Conservation (phyloP, 2,797 vertebrate species). For the Gorsachius magnificus region DNA sequence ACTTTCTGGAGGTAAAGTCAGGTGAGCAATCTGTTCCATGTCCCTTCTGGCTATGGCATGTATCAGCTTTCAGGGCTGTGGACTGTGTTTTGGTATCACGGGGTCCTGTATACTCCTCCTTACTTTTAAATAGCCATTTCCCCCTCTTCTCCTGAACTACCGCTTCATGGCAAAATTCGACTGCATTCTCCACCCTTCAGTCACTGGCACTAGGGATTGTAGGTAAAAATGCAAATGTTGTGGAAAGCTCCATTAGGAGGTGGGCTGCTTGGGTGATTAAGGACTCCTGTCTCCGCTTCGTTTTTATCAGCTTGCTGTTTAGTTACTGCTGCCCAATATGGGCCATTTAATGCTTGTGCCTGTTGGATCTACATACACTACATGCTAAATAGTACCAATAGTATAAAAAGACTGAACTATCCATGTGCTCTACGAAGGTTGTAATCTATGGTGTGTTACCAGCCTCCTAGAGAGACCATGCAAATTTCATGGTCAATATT, state of each 20-base stretch:
- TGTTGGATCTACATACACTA: neutral
- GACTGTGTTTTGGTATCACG: neutral
- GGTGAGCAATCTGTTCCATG: neutral
- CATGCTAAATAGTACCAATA: neutral
- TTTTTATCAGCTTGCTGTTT: neutral
- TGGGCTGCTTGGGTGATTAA: neutral
- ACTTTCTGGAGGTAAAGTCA: neutral
- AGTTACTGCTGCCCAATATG: neutral
- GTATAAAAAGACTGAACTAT: neutral
- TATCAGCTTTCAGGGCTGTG: neutral
- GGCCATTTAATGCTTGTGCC: neutral
- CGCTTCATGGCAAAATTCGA: neutral
- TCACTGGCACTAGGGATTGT: neutral
- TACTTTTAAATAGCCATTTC: neutral
- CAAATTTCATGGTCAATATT: neutral
- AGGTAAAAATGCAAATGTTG: neutral
- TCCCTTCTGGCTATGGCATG: neutral
- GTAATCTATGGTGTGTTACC: neutral
- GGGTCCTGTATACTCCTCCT: neutral
- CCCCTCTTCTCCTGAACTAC: neutral
- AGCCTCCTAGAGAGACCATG: neutral
- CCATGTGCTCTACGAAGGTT: neutral
- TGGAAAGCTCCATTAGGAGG: neutral
- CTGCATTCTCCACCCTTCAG: neutral
- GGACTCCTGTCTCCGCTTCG: neutral